Conservation (phyloP, 2,797 vertebrate species). For the Uromys caudimaculatus region DNA sequence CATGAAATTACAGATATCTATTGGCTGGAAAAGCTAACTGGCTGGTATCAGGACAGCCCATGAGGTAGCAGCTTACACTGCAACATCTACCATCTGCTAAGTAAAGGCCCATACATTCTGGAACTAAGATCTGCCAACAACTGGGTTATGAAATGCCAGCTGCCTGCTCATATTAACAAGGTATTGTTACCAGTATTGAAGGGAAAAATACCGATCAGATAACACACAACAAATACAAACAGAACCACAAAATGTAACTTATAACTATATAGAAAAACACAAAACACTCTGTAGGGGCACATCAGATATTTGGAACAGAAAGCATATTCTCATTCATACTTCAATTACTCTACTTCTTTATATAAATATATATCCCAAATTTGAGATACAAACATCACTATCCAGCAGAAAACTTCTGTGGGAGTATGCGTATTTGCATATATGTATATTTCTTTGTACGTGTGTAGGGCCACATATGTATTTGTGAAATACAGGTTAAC, state of each 20-base stretch:
- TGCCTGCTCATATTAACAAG: background rate
- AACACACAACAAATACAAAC: constrained; percentile 5
- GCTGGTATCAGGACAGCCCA: background rate
- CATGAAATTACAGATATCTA: background rate
- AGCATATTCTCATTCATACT: background rate
- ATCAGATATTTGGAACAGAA: background rate
- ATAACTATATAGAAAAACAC: background rate
- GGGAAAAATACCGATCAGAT: background rate
- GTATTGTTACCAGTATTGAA: background rate
- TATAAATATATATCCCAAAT: background rate
- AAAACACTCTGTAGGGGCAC: background rate
- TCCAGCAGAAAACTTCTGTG: background rate
- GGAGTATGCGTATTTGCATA: too few species aligned
- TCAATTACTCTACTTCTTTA: background rate
- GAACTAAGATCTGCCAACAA: background rate
- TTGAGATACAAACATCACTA: background rate
- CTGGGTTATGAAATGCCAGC: background rate
- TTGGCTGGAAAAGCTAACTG: background rate
- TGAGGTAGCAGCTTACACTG: background rate
- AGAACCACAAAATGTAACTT: background rate
- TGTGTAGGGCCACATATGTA: background rate
- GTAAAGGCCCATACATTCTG: background rate
- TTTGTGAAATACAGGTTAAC: background rate
- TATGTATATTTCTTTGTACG: background rate
- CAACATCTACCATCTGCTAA: background rate